Percentiles rank a stretch among this genome's conserved stretches.
Conservation (phyloP, 92 coral and sea anemone species). For the Actinostola sp. region DNA sequence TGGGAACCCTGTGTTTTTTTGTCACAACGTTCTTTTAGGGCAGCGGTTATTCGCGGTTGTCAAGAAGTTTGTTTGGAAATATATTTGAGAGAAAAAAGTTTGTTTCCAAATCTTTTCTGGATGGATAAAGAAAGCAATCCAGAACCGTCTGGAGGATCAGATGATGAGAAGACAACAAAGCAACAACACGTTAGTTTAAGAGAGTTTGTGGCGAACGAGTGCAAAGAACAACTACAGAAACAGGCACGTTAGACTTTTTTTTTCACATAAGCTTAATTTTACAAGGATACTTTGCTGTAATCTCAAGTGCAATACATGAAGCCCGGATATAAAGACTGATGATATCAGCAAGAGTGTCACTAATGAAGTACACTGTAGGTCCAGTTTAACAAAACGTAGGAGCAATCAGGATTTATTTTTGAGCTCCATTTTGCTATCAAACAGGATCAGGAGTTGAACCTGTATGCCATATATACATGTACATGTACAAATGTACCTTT, state of each 20-base stretch:
- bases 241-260: neutral
- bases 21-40: neutral
- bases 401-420: no score
- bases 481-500: no score
- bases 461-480: no score
- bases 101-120: neutral
- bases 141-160: neutral
- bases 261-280: neutral
- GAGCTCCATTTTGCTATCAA: no score
- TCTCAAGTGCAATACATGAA: no score
- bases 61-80: neutral
- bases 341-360: no score
- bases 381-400: no score
- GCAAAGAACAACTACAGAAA: conserved; percentile 51
- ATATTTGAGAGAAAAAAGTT: neutral
- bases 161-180: neutral
- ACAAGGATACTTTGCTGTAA: no score
- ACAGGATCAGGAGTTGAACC: no score
- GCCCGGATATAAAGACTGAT: no score
- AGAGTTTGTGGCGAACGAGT: conserved; percentile 68
- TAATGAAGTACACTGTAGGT: no score
- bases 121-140: conserved; percentile 6
- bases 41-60: conserved; percentile 24
- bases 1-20: conserved; percentile 10
- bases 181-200: conserved; percentile 60